Evolutionary conservation across 2,113 vertebrate genomes (phyloP), one percentile per base, ranked within the genome.

Genomic region (Ptilonorhynchus violaceus): DNA sequence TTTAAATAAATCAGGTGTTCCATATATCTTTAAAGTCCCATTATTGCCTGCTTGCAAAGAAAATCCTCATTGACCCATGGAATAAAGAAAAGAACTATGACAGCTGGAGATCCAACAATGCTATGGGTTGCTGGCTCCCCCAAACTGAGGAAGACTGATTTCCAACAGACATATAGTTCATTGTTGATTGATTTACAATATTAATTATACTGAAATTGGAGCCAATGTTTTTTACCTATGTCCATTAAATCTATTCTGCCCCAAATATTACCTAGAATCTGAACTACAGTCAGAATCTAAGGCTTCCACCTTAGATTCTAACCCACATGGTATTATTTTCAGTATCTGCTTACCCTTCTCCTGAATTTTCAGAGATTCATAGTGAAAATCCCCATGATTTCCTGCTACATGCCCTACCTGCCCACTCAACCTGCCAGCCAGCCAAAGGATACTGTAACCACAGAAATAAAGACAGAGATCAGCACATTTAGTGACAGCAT

Each of bases 131-230:
- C n/a, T 74, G 46, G n/a, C 50, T 87, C 33, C 10, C 28, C 22
- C 47, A 13, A 80, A 73, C 20, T 68, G 27, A 76, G 23, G 16
- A 76, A 76, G 12, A 60, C 15, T 60, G 9, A 37, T 52, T 73
- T 56, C 21, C 49, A 75, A 3, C 1, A 68, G 11, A 35, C 15
- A 31, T 6, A 18, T 0, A 39, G 7, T 2, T 80, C 5, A 6
- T 2, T 76, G 39, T 7, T 27, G 13, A 69, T 3, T 41, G 5
- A 47, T 31, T 82, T 68, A 75, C 37, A 39, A 22, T 0, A 2
- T 42, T 11, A 63, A n/a, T 24, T 59, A 63, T 4, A 42, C 25
- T 63, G 27, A 52, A 42, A 49, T 4, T 39, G 59, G 13, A 93
- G 27, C 2, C 33, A 46, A 4, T 4, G 2, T 28, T 35, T 76